Base-by-base conservation (phyloP, 2,113 vertebrate genomes). In the Oreotrochilus melanogaster region DNA sequence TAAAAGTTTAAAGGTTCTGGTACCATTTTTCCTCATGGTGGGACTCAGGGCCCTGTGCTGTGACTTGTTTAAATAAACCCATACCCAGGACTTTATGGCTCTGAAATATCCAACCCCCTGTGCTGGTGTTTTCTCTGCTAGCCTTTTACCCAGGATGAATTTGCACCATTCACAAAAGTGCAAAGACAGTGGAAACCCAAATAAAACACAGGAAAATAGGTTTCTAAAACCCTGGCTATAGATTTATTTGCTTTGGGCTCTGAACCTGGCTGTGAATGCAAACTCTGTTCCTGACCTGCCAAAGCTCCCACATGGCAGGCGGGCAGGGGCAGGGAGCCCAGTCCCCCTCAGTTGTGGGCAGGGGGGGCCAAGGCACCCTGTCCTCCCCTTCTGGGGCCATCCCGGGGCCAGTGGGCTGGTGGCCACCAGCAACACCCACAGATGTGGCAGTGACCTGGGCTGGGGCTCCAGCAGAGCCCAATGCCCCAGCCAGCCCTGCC, bases 181-280 rank as follows among this genome's bases (percentile, higher is more conserved):
- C 74, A 94, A 95, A 94, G 93, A 96, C 94, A 94, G 96, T 93
- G 88, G 92, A 96, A 97, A 96, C 57, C 30, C 84, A 97, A 97
- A 97, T 88, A 97, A 94, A 96, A 95, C 95, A 96, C 94, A 96
- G 95, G 96, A 96, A 97, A 93, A 96, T 74, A 47, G 78, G 65
- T 91, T 96, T 96, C 75, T 71, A 97, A 95, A 94, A 21, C 43
- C 33, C 93, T 79, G 88, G 84, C 62, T 92, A 61, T 79, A 74
- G 51, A 86, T 96, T 96, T 97, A 75, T 97, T 96, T 96, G 91
- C 35, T 0, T 16, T 91, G 69, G 65, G 86, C 78, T 91, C 82
- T 23, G 53, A 84, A 93, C 21, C 75, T 86, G 71, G 70, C 93
- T 73, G 86, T 96, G 95, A 97, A 97, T 96, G 86, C 89, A 94